phyloP scores from a whole-genome alignment of 35 echinoderm and acorn worm species.

The Lytechinus variegatus region DNA sequence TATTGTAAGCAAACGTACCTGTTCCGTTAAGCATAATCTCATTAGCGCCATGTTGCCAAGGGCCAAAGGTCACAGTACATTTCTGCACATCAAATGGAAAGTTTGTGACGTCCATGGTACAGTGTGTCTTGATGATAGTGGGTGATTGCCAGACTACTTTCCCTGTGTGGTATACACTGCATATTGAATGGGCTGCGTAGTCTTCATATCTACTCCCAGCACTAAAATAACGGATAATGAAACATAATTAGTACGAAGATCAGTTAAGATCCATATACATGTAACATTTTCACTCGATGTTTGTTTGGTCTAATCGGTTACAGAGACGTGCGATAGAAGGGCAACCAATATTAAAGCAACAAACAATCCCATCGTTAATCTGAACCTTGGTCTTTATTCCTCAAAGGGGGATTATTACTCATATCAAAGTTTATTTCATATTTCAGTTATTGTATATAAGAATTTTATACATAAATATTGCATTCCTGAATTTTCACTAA shows the following conservation, averaged over 20 bases:
- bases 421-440: too few relatives aligned
- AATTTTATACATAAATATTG: too few relatives aligned
- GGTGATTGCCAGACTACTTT: slow-evolving; percentile 95
- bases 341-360: too few relatives aligned
- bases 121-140: slow-evolving; percentile 94
- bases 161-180: slow-evolving; percentile 83
- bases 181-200: slow-evolving; percentile 88
- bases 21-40: slow-evolving; percentile 91
- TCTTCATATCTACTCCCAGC: slow-evolving; percentile 94
- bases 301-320: too few relatives aligned
- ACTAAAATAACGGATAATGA: slow-evolving; percentile 53
- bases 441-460: too few relatives aligned
- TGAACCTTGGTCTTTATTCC: too few relatives aligned
- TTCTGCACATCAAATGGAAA: slow-evolving; percentile 93
- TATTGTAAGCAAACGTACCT: slow-evolving; percentile 48
- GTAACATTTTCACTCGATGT: too few relatives aligned
- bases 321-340: too few relatives aligned
- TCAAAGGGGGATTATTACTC: too few relatives aligned
- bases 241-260: not conserved
- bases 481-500: too few relatives aligned
- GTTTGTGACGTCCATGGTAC: slow-evolving; percentile 96
- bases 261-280: too few relatives aligned
- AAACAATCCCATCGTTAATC: too few relatives aligned
- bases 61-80: slow-evolving; percentile 85
- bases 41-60: slow-evolving; percentile 91